Evolutionary conservation across 2,888 invertebrate species (phyloP).

Genomic region (Hypsopygia costalis): DNA sequence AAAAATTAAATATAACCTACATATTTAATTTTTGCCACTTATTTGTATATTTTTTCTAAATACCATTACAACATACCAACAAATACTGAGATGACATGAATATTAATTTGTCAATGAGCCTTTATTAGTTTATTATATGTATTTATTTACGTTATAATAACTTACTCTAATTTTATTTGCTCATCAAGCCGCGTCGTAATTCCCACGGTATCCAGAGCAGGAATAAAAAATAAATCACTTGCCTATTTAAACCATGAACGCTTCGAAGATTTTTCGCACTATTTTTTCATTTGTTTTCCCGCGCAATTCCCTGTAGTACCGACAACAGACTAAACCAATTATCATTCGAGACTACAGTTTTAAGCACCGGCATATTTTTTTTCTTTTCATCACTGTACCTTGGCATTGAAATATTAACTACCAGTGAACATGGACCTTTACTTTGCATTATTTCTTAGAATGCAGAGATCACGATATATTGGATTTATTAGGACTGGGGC

Average conservation of each 20-base stretch:
- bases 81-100: too few species aligned
- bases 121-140: too few species aligned
- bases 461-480: constrained; percentile 3
- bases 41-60: too few species aligned
- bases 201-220: background rate
- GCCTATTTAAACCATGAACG: constrained; percentile 1
- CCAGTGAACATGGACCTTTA: constrained; percentile 20
- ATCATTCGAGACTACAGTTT: constrained; percentile 32
- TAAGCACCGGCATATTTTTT: constrained; percentile 37
- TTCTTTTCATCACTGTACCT: constrained; percentile 23
- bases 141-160: background rate
- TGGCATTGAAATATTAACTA: constrained; percentile 36
- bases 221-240: background rate
- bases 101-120: too few species aligned
- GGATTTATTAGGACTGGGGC: background rate
- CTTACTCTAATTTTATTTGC: background rate
- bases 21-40: too few species aligned
- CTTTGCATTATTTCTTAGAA: background rate
- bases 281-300: constrained; percentile 16
- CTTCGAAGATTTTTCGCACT: background rate
- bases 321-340: constrained; percentile 40
- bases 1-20: too few species aligned
- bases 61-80: too few species aligned
- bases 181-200: background rate
- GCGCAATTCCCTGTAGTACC: constrained; percentile 30